Conservation (phyloP, 2,888 invertebrate genomes). For the Dinocampus coccinellae region DNA sequence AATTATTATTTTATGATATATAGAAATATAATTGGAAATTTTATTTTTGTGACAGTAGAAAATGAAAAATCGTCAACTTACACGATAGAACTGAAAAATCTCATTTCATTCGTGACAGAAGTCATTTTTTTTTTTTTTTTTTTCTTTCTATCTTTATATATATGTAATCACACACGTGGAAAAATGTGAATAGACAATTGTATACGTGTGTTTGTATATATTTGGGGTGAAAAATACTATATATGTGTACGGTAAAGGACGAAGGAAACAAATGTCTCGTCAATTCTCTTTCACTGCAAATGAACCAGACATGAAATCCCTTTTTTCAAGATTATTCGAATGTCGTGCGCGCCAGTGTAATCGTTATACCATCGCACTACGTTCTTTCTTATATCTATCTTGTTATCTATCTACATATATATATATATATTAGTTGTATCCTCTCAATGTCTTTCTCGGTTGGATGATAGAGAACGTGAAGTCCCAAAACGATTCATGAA, state of each 20-base stretch:
- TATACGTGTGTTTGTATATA: constrained; percentile 2
- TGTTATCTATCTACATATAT: neutral
- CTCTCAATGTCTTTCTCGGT: neutral
- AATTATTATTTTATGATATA: too few species aligned
- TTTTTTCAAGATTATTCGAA: constrained; percentile 29
- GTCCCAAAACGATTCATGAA: neutral
- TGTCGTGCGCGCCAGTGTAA: constrained; percentile 17
- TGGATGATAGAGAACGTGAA: constrained; percentile 17
- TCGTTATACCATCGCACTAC: constrained; percentile 6
- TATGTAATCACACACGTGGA: neutral
- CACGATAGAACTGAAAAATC: constrained; percentile 28
- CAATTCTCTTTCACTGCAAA: constrained; percentile 29
- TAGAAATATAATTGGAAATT: too few species aligned
- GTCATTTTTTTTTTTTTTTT: neutral
- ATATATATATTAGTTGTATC: neutral
- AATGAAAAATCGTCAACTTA: constrained; percentile 11
- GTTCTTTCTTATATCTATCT: neutral
- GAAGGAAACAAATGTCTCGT: constrained; percentile 21
- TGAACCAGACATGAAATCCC: constrained; percentile 25
- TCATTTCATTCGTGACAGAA: constrained; percentile 14
- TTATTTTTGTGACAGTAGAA: too few species aligned
- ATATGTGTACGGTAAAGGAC: neutral
- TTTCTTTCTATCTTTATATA: too few species aligned
- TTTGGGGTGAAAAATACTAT: neutral
- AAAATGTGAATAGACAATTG: neutral